Conservation (phyloP, 2,113 vertebrate species). For the Mesembrinibis cayennensis region DNA sequence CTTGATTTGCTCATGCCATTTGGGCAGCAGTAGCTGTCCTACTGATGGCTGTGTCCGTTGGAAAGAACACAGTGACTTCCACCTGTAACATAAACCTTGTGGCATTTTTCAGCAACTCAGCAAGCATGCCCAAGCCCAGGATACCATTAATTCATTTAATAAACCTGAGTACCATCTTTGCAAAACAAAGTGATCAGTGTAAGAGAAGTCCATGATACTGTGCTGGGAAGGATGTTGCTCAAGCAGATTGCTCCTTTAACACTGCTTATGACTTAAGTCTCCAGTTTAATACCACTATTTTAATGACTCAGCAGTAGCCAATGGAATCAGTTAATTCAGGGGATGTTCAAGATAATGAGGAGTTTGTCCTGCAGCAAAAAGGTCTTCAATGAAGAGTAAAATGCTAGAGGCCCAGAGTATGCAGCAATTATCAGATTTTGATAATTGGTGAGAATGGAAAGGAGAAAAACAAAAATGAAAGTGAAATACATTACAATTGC, state of each 20-base stretch:
- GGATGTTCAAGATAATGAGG: background rate
- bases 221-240: background rate
- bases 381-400: background rate
- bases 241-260: background rate
- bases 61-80: background rate
- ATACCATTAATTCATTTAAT: background rate
- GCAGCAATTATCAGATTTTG: background rate
- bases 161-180: background rate
- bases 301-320: background rate
- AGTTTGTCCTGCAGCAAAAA: background rate
- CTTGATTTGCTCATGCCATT: background rate
- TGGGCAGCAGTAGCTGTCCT: background rate
- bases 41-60: background rate
- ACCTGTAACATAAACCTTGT: background rate
- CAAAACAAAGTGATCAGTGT: background rate
- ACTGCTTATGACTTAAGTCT: background rate
- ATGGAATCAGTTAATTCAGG: background rate
- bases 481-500: background rate
- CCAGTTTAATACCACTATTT: background rate
- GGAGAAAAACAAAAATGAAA: background rate
- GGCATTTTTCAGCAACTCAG: background rate
- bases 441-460: background rate
- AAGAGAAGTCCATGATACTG: background rate
- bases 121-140: background rate
- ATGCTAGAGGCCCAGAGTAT: background rate